These are phyloP conservation scores for Lochmaea capreae DNA, from an alignment of 2,888 invertebrate genomes.

Conservation along the genomic window DNA sequence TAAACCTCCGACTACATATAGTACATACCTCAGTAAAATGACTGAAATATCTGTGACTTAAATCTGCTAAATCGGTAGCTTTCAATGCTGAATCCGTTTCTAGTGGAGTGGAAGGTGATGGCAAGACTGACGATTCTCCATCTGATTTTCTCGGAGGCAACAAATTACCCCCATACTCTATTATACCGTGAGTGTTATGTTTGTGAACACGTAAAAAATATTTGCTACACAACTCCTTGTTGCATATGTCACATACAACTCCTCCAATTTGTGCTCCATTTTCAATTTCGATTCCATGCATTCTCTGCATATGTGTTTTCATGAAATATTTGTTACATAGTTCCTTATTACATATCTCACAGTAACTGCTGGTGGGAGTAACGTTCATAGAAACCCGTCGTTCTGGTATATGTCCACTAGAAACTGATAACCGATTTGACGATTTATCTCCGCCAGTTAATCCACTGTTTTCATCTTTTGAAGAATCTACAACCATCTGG, in stretches of 20 bases:
- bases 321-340: constrained; percentile 99
- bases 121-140: constrained; percentile 60
- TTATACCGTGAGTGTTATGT: constrained; percentile 97
- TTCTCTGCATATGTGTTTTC: constrained; percentile 99
- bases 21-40: constrained; percentile 84
- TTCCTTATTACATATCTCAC: constrained; percentile 98
- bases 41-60: constrained; percentile 74
- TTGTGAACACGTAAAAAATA: constrained; percentile 98
- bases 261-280: constrained; percentile 93
- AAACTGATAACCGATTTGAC: constrained; percentile 54
- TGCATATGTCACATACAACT: constrained; percentile 96
- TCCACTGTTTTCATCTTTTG: constrained; percentile 61
- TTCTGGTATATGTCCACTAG: constrained; percentile 61
- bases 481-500: constrained; percentile 48
- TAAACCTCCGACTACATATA: constrained; percentile 87
- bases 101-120: constrained; percentile 45
- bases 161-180: constrained; percentile 77
- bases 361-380: constrained; percentile 87
- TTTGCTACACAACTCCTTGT: constrained; percentile 98
- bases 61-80: constrained; percentile 70
- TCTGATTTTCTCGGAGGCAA: constrained; percentile 64
- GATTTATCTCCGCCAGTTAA: constrained; percentile 67
- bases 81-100: constrained; percentile 67
- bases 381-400: constrained; percentile 72
- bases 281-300: constrained; percentile 96